Percentiles rank a stretch among this genome's conserved stretches.
Evolutionary conservation across 1,140 invertebrate genomes (phyloP).

Genomic region (Teleogryllus occipitalis): DNA sequence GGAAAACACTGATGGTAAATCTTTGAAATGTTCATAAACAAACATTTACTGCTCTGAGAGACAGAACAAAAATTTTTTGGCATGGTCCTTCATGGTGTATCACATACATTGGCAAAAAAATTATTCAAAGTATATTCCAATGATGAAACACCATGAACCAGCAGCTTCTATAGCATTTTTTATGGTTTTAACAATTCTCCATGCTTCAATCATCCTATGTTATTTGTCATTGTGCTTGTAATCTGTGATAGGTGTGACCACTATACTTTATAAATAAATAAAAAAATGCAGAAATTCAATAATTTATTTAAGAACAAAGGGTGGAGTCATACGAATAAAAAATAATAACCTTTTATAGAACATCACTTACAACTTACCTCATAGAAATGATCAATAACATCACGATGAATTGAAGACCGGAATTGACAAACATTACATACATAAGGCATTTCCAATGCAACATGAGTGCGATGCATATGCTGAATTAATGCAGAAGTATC

Average conservation of each 20-base stretch:
- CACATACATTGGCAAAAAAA: too few species aligned
- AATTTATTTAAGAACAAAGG: background rate
- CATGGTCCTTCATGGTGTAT: too few species aligned
- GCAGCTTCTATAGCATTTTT: too few species aligned
- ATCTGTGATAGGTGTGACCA: background rate
- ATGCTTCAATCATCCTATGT: too few species aligned
- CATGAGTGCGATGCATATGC: slow-evolving; percentile 67
- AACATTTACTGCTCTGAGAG: too few species aligned
- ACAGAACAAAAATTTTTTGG: too few species aligned
- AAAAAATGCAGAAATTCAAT: background rate
- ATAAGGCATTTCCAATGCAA: slow-evolving; percentile 70
- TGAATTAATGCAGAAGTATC: slow-evolving; percentile 42
- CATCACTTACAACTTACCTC: slow-evolving; percentile 26
- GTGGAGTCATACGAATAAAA: background rate
- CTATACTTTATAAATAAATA: background rate
- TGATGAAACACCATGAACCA: too few species aligned
- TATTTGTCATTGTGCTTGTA: background rate
- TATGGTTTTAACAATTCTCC: too few species aligned
- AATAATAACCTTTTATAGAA: background rate
- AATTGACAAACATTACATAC: slow-evolving; percentile 62
- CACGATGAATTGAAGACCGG: slow-evolving; percentile 63
- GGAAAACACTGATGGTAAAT: too few species aligned
- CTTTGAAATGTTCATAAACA: too few species aligned
- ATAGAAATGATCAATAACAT: slow-evolving; percentile 64
- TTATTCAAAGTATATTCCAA: too few species aligned